phyloP scores from a whole-genome alignment of 2,888 invertebrate species.

The Drosophila borealis region DNA sequence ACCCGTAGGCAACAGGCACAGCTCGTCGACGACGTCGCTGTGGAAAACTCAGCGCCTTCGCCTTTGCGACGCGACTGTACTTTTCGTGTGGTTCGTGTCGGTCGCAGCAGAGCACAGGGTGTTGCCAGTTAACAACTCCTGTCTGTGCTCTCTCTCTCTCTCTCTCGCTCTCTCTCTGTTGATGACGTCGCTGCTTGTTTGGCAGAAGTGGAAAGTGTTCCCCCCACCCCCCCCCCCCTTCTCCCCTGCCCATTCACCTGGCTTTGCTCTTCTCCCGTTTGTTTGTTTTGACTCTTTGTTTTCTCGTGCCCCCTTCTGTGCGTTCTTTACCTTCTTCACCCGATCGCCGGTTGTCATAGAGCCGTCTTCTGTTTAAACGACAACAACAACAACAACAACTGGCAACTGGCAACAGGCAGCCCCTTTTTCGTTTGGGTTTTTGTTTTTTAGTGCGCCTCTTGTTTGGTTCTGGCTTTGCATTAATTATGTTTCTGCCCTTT shows the following conservation, averaged over 20 bases:
- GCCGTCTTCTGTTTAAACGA: constrained; percentile 44
- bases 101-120: constrained; percentile 47
- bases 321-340: constrained; percentile 35
- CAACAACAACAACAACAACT: constrained; percentile 13
- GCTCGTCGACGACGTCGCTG: constrained; percentile 39
- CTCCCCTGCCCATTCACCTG: background rate
- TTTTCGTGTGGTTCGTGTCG: constrained; percentile 31
- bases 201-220: constrained; percentile 51
- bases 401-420: constrained; percentile 27
- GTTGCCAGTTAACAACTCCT: constrained; percentile 33
- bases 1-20: constrained; percentile 45
- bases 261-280: constrained; percentile 39
- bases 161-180: constrained; percentile 2
- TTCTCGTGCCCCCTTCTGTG: constrained; percentile 10
- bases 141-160: background rate
- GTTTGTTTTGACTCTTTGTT: constrained; percentile 54
- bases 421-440: constrained; percentile 34
- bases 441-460: constrained; percentile 1
- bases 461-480: constrained; percentile 41
- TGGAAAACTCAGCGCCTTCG: constrained; percentile 61
- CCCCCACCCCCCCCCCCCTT: background rate
- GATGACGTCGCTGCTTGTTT: constrained; percentile 42
- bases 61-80: constrained; percentile 57
- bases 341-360: constrained; percentile 52
- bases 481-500: constrained; percentile 55